Base-by-base conservation (phyloP, 2,113 vertebrate genomes). In the Trichechus manatus region DNA sequence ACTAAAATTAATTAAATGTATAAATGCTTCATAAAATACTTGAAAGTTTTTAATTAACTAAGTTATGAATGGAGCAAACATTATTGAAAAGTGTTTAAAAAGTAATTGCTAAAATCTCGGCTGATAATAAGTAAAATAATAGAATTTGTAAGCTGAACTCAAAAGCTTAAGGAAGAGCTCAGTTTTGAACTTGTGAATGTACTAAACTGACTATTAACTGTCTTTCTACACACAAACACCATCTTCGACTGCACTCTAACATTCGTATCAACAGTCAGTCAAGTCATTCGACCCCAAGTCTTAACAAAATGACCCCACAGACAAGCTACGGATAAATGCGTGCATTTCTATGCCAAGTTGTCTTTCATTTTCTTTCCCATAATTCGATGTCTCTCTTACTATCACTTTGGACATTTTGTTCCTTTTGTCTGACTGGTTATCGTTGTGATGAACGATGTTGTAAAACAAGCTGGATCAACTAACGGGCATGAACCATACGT, bases 1-100 rank as follows among this genome's bases (percentile, higher is more conserved):
- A 92, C 87, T 72, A 92, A 77, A 95, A 72, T 61, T 81, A 50
- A 75, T 61, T 81, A 50, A 75, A 74, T 33, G 15, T 63, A 61
- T 74, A 83, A 86, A 82, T 86, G 36, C 20, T 27, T 0, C 27
- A 36, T 10, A 95, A 75, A 94, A 27, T 72, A 94, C 70, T 72
- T 86, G 19, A 82, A 33, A 29, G 4, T 13, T 82, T 94, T 74
- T 74, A 70, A 63, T 44, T 64, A 78, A 56, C 19, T 33, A 87
- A 47, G 8, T 68, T 63, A 53, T 36, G 11, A 90, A 68, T 90
- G 66, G 47, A 68, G 42, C n/a, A 87, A 87, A 83, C 3, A 50
- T 20, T 61, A 68, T 68, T 74, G 6, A 78, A 68, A 81, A 31
- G 17, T 44, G 78, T 80, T 44, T 10, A 31, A 39, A 27, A 81